phyloP scores from a whole-genome alignment of 2,113 vertebrate species.

The Nyctereutes procyonoides region DNA sequence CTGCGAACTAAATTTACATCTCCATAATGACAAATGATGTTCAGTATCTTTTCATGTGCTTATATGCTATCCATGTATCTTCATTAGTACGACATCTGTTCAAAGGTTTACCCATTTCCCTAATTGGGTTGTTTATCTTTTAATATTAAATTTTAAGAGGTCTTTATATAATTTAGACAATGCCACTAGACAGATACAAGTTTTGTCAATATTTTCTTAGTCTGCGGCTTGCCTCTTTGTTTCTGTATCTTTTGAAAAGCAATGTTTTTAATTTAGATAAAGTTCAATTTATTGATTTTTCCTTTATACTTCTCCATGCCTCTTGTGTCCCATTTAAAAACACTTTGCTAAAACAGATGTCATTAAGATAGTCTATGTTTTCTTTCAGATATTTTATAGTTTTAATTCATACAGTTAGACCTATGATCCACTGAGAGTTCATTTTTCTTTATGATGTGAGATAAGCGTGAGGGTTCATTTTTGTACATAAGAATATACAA shows the following conservation, averaged over 20 bases:
- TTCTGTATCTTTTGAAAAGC: neutral
- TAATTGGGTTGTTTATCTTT: neutral
- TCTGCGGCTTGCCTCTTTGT: neutral
- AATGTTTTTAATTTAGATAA: conserved; percentile 3
- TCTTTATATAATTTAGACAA: neutral
- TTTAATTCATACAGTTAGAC: neutral
- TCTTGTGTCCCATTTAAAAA: neutral
- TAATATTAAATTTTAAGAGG: neutral
- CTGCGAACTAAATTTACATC: neutral
- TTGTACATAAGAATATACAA: neutral
- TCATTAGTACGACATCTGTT: neutral
- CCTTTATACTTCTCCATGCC: neutral
- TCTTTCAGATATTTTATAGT: neutral
- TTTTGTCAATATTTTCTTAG: neutral
- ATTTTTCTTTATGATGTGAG: neutral
- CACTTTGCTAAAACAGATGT: neutral
- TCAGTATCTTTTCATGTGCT: neutral
- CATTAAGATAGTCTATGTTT: neutral
- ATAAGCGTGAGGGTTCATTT: neutral
- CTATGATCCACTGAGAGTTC: neutral
- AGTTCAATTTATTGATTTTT: neutral
- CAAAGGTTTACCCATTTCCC: neutral
- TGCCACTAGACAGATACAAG: too few relatives aligned
- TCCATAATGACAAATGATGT: neutral
- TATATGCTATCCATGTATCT: neutral